Percentiles rank a stretch among this genome's conserved stretches.
phyloP scores from a whole-genome alignment of 2,113 vertebrate genomes.

The Leucoraja erinaceus region DNA sequence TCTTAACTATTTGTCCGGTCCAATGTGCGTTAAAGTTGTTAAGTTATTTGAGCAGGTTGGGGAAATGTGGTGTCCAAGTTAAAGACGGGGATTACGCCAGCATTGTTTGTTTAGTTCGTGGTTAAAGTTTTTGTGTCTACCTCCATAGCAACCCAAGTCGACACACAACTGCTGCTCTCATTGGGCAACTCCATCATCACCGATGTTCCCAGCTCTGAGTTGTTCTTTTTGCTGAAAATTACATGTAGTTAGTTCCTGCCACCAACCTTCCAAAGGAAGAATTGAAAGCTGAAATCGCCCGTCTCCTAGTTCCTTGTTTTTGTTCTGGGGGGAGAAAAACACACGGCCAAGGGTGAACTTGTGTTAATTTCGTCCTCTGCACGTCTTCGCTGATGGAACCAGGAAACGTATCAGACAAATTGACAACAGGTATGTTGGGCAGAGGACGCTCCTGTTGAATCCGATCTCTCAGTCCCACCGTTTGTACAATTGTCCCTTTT shows the following conservation, averaged over 20 bases:
- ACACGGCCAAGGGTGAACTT: too few species aligned
- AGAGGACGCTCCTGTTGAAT: neutral
- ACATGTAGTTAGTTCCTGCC: too few species aligned
- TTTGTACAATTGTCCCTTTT: neutral
- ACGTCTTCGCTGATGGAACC: neutral
- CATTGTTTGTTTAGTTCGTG: neutral
- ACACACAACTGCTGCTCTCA: too few species aligned
- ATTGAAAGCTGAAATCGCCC: neutral
- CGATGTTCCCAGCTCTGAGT: neutral
- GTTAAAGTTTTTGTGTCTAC: neutral
- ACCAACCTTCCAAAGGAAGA: neutral
- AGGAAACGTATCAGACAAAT: neutral
- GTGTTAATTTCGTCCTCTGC: neutral
- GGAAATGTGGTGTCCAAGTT: neutral
- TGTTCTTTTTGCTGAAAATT: neutral
- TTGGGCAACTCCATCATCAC: neutral
- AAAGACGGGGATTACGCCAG: neutral
- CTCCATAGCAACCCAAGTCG: slow-evolving; percentile 7
- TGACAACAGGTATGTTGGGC: neutral
- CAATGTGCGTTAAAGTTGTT: too few species aligned
- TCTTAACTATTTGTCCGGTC: neutral
- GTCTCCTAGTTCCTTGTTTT: too few species aligned
- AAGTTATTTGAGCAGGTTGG: neutral
- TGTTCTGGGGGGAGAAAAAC: neutral
- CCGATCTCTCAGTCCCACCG: neutral